Evolutionary conservation across 2,113 vertebrate species (phyloP).

Genomic region (Cathartes aura): DNA sequence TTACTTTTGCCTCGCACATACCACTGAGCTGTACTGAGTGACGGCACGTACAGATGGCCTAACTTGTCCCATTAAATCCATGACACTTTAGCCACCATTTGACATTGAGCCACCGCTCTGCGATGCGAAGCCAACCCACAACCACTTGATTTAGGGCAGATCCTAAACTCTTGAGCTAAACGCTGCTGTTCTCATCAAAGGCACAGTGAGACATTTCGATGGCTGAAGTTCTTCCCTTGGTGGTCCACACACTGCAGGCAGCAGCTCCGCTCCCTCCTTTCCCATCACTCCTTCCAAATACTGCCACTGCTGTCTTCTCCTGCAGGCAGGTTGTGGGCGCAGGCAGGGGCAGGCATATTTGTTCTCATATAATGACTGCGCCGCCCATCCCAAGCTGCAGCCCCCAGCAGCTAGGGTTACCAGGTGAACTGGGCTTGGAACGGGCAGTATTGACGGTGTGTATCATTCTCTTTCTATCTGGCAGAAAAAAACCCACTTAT

Average conservation of each 20-base stretch:
- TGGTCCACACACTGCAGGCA: neutral
- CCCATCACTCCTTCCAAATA: neutral
- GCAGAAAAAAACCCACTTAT: rapidly evolving
- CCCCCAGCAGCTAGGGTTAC: too few species aligned
- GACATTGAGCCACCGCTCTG: neutral
- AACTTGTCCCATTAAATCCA: neutral
- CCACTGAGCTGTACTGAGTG: neutral
- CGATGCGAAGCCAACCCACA: neutral
- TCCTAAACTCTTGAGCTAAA: neutral
- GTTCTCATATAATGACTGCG: neutral
- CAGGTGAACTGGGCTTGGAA: neutral
- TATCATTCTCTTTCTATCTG: neutral
- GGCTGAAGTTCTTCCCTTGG: neutral
- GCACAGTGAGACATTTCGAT: neutral
- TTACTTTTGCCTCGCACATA: neutral
- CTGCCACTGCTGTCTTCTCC: neutral
- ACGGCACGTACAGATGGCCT: neutral
- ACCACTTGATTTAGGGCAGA: neutral
- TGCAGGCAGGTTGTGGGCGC: neutral
- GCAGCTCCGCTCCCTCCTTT: neutral
- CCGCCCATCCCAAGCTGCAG: neutral
- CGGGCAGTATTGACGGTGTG: rapidly evolving
- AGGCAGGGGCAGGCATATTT: neutral
- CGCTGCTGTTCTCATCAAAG: neutral
- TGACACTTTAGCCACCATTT: neutral